Evolutionary conservation across 2,113 vertebrate species (phyloP), one percentile per base, ranked within the genome.

Genomic region (Arvicanthis niloticus): DNA sequence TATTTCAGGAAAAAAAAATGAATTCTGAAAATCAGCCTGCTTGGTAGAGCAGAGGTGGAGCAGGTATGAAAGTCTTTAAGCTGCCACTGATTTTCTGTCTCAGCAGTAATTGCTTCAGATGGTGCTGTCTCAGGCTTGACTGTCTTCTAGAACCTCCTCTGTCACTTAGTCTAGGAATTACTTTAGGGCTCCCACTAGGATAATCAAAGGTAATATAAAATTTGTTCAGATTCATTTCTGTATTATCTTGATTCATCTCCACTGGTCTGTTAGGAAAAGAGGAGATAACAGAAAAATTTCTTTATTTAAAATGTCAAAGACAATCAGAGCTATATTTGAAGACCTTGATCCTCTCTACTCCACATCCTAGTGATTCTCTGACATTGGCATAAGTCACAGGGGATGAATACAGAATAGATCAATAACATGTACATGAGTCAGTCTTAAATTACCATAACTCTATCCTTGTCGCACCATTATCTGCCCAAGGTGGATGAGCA

Each of bases 151-250:
- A 96, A 7, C 84, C 68, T 97, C 91, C 67, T 24, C 73, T 34
- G 13, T 78, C 81, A 89, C 56, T 58, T 93, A 94, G 68, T 88
- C 15, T 37, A 72, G 77, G 89, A 72, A 37, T 15, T 75, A 65
- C 94, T 97, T 89, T 96, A 84, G 34, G 4, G 72, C 3, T 97
- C 29, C 85, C 34, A 48, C 67, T 58, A 92, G 56, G 13, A 60
- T 80, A 91, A 94, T 96, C 98, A 97, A 96, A 96, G 53, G n/a
- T 31, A 72, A 67, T 67, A 58, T 65, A 97, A 97, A 97, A 95
- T 91, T 89, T 37, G 62, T 81, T 96, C 89, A 96, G 78, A 92
- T 67, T 97, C 48, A 75, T 37, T 93, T n/a, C 7, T 91, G 42
- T 95, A 84, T 90, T 75, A 24, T 92, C 78, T 29, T 94, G 24